Evolutionary conservation across 2,888 invertebrate genomes (phyloP), one percentile per base, ranked within the genome.

Genomic region (Stenotaenia linearis): DNA sequence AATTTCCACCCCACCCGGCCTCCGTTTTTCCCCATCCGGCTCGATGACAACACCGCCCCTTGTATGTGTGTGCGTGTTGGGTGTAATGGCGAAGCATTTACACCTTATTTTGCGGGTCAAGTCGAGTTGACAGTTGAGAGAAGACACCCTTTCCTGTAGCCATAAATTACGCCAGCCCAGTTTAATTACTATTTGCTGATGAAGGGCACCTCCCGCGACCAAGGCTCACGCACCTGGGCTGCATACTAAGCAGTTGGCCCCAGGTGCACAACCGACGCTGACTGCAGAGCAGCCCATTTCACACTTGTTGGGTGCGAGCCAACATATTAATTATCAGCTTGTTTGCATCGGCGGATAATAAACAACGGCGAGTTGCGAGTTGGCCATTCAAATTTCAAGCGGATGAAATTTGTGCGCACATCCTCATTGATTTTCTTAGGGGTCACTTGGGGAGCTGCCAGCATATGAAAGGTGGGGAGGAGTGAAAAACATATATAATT

Each of bases 111-210:
- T 25, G 32, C 75, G 35, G 37, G 75, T 37, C 75, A 32, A 75
- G 32, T 37, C 21, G 61, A 61, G 61, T 61, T 61, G 61, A 61
- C 61, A 61, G 61, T 61, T 61, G 28, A 61, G 61, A 61, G 77
- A 77, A 32, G 32, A 77, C 77, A 77, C 77, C 77, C 77, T 45
- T 37, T 32, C 28, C 77, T 77, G 35, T 37, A 61, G 32, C 77
- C 77, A 77, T 77, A 77, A 77, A 77, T 77, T 77, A 77, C 45
- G 25, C 40, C 40, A 45, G 77, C 77, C 45, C 45, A 37, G 77
- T 77, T 77, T 77, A 77, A 77, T 77, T 77, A 77, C 77, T 77
- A 77, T 77, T 77, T 77, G 77, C 77, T 45, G 77, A 45, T 45
- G 77, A 77, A 28, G 77, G 77, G 77, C 25, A 77, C 32, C 77